Evolutionary conservation across 2,797 vertebrate genomes (phyloP).

Genomic region (Hozukius guyotensis): DNA sequence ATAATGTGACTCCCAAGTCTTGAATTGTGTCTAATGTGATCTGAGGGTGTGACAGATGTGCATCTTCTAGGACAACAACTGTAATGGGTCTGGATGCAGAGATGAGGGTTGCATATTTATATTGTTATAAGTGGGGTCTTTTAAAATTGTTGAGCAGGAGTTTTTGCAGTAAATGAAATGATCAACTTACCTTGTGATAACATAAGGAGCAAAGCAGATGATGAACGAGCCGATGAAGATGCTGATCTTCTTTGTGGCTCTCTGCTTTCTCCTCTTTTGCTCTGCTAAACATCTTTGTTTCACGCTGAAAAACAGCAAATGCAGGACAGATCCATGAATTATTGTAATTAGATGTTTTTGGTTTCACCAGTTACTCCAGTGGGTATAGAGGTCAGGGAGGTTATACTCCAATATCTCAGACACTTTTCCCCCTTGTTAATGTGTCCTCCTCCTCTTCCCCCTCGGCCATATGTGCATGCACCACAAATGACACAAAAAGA

Average conservation of each 20-base stretch:
- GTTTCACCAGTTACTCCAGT: no score
- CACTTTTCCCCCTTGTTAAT: no score
- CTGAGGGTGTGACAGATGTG: neutral
- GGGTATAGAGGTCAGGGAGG: no score
- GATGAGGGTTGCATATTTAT: neutral
- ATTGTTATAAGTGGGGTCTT: neutral
- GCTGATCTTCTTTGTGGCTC: slow-evolving; percentile 90
- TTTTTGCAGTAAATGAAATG: slow-evolving; percentile 17
- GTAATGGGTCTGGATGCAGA: slow-evolving; percentile 2
- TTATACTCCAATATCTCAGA: no score
- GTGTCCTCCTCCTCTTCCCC: no score
- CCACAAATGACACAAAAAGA: neutral
- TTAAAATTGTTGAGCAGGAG: neutral
- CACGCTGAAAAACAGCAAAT: slow-evolving; percentile 78
- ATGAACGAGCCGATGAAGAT: slow-evolving; percentile 90
- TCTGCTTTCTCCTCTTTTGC: slow-evolving; percentile 85
- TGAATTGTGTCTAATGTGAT: slow-evolving; percentile 1
- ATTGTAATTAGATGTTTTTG: no score
- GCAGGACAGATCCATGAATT: no score
- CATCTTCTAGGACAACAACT: neutral
- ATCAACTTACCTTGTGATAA: slow-evolving; percentile 86
- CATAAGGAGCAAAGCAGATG: slow-evolving; percentile 89
- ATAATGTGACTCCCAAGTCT: neutral
- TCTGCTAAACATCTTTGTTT: slow-evolving; percentile 87
- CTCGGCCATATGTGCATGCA: no score